Evolutionary conservation across 2,113 vertebrate species (phyloP), one percentile per base, ranked within the genome.

Genomic region (Eonycteris spelaea): DNA sequence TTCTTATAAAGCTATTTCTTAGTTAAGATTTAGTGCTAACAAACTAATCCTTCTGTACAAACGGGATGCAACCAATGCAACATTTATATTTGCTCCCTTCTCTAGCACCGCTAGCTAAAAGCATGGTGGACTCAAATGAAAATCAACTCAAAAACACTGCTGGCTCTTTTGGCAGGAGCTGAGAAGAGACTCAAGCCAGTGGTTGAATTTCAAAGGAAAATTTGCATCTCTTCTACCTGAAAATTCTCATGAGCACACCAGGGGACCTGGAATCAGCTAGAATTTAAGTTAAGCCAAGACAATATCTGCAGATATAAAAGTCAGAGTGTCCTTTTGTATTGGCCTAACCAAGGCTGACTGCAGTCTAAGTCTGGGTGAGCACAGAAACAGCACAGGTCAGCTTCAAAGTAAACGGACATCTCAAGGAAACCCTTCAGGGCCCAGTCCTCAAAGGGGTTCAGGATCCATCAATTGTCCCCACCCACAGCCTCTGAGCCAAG

Each of bases 131-230:
- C 30, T 90, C 6, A 87, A 71, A 38, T 22, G 33, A 71, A 82
- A 86, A 92, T 7, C 24, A 84, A 61, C 24, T 80, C 21, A 87
- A 73, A 63, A 55, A 33, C 33, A 70, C 38, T 38, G 9, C 70
- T n/a, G 10, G 22, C 7, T 94, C n/a, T 38, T 33, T 7, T 59
- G 38, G 71, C 83, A n/a, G 61, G 12, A 26, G 10, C 40, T 51
- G 6, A 67, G 26, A 40, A 65, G 19, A 43, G 38, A 13, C 15
- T 12, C 19, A 55, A 65, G 43, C 22, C 78, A 74, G 48, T 22
- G 15, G n/a, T 28, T 45, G 16, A 40, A 73, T 57, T 87, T 97
- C 84, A 91, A 87, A 97, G 53, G 57, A 87, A 90, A 97, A 67
- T 48, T 61, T 85, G 43, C 15, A 51, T 48, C 38, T 78, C 19